Base-by-base conservation (phyloP, 2,888 invertebrate species). In the Cheiracanthium punctorium region DNA sequence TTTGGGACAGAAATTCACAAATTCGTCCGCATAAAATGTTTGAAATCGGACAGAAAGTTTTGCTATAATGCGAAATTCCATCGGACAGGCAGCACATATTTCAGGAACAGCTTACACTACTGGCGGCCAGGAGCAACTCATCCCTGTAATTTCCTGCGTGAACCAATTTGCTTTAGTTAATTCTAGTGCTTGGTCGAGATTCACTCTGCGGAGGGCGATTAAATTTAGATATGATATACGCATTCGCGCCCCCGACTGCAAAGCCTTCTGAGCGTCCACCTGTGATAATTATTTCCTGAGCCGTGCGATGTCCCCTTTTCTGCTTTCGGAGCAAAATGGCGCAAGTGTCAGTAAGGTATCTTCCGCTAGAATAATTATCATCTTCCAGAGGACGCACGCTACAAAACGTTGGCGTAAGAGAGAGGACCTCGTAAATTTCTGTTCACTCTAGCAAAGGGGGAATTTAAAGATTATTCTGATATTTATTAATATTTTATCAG, bases 191-290 rank as follows among this genome's bases (percentile, higher is more conserved):
- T 48, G 28, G 65, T 29, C 37, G 20, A 32, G 74, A 81, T 58
- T 75, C 82, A 32, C 67, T 41, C 74, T 29, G 82, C 69, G 30
- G 75, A 75, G 75, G 58, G 70, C 84, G 84, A 85, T 85, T 85
- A 85, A 85, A 85, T 85, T 85, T 85, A 80, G 84, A 85, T 85
- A 85, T 85, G 84, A 80, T 85, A 79, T 85, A 85, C 77, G 82
- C 74, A 67, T 85, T 85, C 52, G 69, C 74, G 84, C 72, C 58
- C 24, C 58, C 58, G 20, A 20, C 24, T 24, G 24, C 58, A 10
- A 58, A 58, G 48, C 14, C 58, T 24, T 58, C 58, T 58, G 24
- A 58, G 24, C 58, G 58, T 58, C 58, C 58, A 58, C 58, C 58
- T 58, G 58, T 58, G 58, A 58, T 58, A 58, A 58, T 58, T 58